Evolutionary conservation across 1,140 invertebrate species (phyloP), one percentile per base, ranked within the genome.

Genomic region (Neotoxoptera formosana): DNA sequence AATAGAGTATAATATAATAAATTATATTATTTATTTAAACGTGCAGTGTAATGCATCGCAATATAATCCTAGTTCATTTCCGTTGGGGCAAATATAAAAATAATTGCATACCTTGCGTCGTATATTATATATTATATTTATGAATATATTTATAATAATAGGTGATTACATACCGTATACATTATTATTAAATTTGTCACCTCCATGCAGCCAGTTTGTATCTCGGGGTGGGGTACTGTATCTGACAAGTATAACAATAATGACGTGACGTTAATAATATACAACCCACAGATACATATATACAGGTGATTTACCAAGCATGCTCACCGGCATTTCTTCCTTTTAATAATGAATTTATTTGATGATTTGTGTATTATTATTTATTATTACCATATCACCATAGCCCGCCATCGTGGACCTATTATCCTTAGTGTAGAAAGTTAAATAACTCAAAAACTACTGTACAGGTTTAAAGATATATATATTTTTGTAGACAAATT

Each of bases 1-100:
- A 67, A 67, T 67, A 6, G 30, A 76, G n/a, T 76, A 7, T n/a
- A 76, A 76, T 76, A n/a, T n/a, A 76, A 76, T 76, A 34, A n/a
- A n/a, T n/a, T n/a, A 76, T n/a, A 76, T 76, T 76, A 76, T 76
- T 76, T 76, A 76, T 76, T 76, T 76, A 76, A 76, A 76, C 60
- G 14, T 76, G 60, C n/a, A n/a, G 21, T n/a, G 14, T 30, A 76
- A 34, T 76, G 4, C 17, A 76, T 14, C n/a, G 14, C 6, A 67
- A 67, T 76, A n/a, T n/a, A 76, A 76, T 76, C n/a, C n/a, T 67
- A 76, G 30, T 76, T n/a, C 14, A 76, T 11, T 76, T 76, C 14
- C 4, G 4, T 0, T 3, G 6, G 11, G 0, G 14, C 14, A 76
- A n/a, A 76, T n/a, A 76, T 76, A 76, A 76, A 76, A 76, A 14